phyloP scores from a whole-genome alignment of 2,797 vertebrate genomes.

The Rhincodon typus region DNA sequence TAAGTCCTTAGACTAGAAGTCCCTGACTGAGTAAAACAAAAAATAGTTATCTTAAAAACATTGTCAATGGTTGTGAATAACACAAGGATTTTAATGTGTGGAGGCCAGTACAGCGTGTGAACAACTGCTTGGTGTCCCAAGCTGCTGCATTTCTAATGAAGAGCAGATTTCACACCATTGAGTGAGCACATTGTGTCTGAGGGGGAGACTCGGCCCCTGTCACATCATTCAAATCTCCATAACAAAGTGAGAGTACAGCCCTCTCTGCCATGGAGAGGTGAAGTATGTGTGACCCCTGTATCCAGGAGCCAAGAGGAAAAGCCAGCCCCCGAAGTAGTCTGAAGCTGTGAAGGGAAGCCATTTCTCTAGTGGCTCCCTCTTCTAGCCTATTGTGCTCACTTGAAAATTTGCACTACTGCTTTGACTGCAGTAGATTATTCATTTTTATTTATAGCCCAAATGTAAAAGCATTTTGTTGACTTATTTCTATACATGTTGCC shows the following conservation, averaged over 20 bases:
- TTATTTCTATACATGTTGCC: neutral
- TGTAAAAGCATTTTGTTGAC: neutral
- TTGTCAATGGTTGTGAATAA: neutral
- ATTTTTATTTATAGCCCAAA: neutral
- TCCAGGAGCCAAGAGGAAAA: conserved; percentile 49
- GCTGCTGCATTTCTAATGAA: conserved; percentile 48
- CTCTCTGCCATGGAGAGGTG: conserved; percentile 79
- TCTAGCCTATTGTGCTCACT: neutral
- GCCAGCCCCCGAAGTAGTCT: conserved; percentile 38
- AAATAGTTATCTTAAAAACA: neutral
- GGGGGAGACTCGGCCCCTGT: conserved; percentile 41
- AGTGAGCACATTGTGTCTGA: conserved; percentile 41
- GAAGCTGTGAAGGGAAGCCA: neutral
- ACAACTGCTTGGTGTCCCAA: conserved; percentile 44
- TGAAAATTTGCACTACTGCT: neutral
- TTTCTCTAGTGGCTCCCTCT: neutral
- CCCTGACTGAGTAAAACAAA: neutral
- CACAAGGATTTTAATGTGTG: conserved; percentile 31
- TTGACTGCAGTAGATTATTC: neutral
- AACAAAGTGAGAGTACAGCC: conserved; percentile 79
- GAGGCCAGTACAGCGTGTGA: conserved; percentile 43
- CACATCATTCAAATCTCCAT: conserved; percentile 82
- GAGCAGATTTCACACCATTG: conserved; percentile 45
- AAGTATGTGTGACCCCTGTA: conserved; percentile 59
- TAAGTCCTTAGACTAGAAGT: neutral